These are phyloP conservation scores for Toxotes chatareus DNA, from an alignment of 2,113 vertebrate species.

Conservation along the genomic window DNA sequence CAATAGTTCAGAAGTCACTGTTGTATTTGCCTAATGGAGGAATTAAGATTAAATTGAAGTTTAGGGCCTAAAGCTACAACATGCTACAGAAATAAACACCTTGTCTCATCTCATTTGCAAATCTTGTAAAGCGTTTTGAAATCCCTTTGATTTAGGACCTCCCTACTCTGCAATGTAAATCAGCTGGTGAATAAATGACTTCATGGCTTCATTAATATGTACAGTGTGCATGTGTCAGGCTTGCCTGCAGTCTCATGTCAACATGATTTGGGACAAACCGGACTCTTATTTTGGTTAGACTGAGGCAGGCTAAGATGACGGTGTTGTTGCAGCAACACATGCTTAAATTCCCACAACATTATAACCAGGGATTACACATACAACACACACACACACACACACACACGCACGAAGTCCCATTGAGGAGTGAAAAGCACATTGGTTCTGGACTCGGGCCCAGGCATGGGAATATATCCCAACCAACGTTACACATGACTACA, in stretches of 20 bases:
- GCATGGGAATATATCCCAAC: conserved; percentile 43
- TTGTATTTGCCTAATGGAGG: conserved; percentile 66
- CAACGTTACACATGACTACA: conserved; percentile 62
- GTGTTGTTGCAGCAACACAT: conserved; percentile 20
- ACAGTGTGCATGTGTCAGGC: conserved; percentile 55
- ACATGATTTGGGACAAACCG: conserved; percentile 67
- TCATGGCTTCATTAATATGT: conserved; percentile 78
- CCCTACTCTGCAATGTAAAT: conserved; percentile 75
- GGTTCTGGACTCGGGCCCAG: conserved; percentile 64
- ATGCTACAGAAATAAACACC: conserved; percentile 67
- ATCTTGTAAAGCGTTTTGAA: conserved; percentile 71
- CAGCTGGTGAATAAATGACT: conserved; percentile 76
- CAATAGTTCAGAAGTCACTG: conserved; percentile 44
- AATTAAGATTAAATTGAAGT: conserved; percentile 71
- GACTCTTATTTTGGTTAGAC: conserved; percentile 44
- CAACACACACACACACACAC: conserved; percentile 23
- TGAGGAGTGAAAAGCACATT: conserved; percentile 44
- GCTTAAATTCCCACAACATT: conserved; percentile 50
- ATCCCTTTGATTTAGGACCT: conserved; percentile 68
- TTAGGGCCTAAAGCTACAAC: conserved; percentile 68
- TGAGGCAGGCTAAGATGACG: conserved; percentile 1
- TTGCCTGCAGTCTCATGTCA: conserved; percentile 71
- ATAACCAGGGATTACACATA: conserved; percentile 55
- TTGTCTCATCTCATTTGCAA: conserved; percentile 74
- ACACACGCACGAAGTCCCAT: neutral